Evolutionary conservation across 1,140 invertebrate genomes (phyloP).

Genomic region (Scaptomyza graminum): DNA sequence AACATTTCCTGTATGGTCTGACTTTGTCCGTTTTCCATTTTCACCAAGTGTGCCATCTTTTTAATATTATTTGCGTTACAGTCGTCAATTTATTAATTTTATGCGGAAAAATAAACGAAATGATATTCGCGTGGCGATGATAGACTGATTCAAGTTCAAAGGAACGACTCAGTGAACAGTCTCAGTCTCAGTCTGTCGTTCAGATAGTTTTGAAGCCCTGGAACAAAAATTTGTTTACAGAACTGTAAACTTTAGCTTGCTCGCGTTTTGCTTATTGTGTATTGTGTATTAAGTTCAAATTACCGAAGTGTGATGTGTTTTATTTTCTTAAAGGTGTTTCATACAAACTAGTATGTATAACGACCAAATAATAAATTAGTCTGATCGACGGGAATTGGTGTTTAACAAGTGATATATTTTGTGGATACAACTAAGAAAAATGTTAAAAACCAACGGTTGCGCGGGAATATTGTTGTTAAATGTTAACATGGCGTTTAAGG

Average conservation of each 20-base stretch:
- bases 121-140: slow-evolving; percentile 44
- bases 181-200: no score
- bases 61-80: not conserved
- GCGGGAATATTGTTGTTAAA: not conserved
- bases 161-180: slow-evolving; percentile 3
- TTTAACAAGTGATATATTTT: no score
- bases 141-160: slow-evolving; percentile 14
- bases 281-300: not conserved
- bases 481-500: not conserved
- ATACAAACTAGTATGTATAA: no score
- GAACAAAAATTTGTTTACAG: not conserved
- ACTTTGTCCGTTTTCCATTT: slow-evolving; percentile 88
- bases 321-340: no score
- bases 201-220: not conserved
- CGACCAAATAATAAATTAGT: no score
- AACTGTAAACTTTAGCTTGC: not conserved
- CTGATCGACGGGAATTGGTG: no score
- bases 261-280: not conserved
- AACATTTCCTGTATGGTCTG: slow-evolving; percentile 88
- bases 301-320: no score
- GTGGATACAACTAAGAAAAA: no score
- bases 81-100: slow-evolving; percentile 22
- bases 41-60: slow-evolving; percentile 80
- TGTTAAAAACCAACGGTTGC: not conserved
- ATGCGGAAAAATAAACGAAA: slow-evolving; percentile 38